phyloP scores from a whole-genome alignment of 2,888 invertebrate genomes.

The Ormyrus pomaceus region DNA sequence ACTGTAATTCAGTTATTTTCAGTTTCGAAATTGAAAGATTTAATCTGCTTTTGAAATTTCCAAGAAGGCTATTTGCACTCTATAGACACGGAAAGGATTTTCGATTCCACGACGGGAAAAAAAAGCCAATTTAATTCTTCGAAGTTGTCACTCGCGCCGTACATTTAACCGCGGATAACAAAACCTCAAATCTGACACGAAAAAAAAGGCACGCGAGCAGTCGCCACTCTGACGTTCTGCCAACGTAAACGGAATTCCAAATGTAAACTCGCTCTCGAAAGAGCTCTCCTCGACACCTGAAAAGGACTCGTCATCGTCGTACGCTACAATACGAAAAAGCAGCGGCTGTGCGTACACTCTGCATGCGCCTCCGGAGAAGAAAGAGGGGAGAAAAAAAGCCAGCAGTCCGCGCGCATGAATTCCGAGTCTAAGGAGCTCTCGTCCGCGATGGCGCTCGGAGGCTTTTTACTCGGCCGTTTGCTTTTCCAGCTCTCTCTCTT shows the following conservation, averaged over 20 bases:
- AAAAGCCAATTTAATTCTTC: too few relatives aligned
- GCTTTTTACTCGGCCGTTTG: constrained; percentile 15
- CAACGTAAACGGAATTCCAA: constrained; percentile 38
- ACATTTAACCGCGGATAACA: too few relatives aligned
- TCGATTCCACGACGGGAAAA: too few relatives aligned
- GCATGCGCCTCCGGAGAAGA: not conserved
- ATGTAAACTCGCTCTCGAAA: constrained; percentile 32
- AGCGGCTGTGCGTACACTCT: not conserved
- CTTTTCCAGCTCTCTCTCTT: not conserved
- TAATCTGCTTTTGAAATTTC: too few relatives aligned
- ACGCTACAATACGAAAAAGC: not conserved
- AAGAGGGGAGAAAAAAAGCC: constrained; percentile 3
- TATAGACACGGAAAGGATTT: too few relatives aligned
- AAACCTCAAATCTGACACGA: not conserved
- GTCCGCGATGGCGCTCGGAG: not conserved
- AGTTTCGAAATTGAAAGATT: too few relatives aligned
- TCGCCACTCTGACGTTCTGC: not conserved
- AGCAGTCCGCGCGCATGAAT: not conserved
- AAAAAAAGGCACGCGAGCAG: not conserved
- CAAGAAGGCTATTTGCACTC: too few relatives aligned
- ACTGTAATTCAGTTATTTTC: too few relatives aligned
- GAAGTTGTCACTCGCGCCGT: too few relatives aligned
- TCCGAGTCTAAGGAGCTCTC: constrained; percentile 6
- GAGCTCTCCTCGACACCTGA: constrained; percentile 23
- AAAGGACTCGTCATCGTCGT: constrained; percentile 36